Evolutionary conservation across 1,140 invertebrate genomes (phyloP).

Genomic region (Chelonus insularis): DNA sequence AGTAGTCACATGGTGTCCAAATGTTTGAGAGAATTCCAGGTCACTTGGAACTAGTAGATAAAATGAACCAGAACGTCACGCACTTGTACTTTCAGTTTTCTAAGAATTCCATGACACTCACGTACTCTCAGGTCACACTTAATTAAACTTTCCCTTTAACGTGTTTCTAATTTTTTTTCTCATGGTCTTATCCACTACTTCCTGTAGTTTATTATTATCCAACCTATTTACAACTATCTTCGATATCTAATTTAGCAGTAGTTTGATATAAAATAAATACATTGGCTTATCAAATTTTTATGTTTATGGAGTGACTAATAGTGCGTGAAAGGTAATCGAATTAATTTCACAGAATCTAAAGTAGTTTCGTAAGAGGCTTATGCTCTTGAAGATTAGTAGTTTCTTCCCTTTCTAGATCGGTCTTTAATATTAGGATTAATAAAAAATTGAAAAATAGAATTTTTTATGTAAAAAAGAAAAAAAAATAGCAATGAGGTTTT

Average conservation of each 20-base stretch:
- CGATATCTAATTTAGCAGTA: no score
- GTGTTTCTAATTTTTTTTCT: constrained; percentile 10
- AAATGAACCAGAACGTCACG: not conserved
- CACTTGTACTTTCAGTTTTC: not conserved
- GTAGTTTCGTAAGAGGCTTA: not conserved
- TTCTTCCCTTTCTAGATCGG: no score
- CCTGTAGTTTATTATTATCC: constrained; percentile 19
- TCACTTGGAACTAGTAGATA: no score
- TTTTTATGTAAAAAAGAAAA: no score
- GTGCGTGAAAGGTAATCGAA: not conserved
- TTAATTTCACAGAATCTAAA: not conserved
- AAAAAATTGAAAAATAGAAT: no score
- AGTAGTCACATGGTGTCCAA: no score
- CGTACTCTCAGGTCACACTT: constrained; percentile 1
- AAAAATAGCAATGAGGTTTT: no score
- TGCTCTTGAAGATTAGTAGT: no score
- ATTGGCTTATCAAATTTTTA: no score
- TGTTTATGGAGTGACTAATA: not conserved
- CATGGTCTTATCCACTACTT: constrained; percentile 4
- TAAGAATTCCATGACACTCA: not conserved
- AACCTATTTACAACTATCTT: not conserved
- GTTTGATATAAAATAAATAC: no score
- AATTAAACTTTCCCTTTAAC: constrained; percentile 1
- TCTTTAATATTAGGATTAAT: no score
- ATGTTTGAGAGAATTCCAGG: no score